Base-by-base conservation (phyloP, 2,113 vertebrate genomes). In the Lichenostomus cassidix region DNA sequence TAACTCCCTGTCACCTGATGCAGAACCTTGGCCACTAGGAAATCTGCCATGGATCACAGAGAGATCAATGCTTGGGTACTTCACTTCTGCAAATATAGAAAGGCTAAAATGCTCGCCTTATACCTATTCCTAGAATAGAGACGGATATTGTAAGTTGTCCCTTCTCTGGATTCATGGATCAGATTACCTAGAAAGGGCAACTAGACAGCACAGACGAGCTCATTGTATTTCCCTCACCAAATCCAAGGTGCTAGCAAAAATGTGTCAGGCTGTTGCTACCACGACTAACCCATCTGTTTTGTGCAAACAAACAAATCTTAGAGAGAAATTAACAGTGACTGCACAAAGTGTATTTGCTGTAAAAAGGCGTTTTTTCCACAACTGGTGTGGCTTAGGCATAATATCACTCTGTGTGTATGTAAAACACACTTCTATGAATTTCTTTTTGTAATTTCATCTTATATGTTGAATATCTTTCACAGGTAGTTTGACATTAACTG, bases 41-140 rank as follows among this genome's bases (percentile, higher is more conserved):
- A 94, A 95, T 82, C 85, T 92, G 87, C 62, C 92, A 94, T 58
- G 85, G 85, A 96, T 94, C 84, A 73, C 5, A 83, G 91, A 95
- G 91, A 97, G 94, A 90, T 96, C 92, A 95, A n/a, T 94, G 86
- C 92, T 92, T 29, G 84, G 87, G 65, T 83, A 82, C 63, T 93
- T 97, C 94, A 95, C 78, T 91, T 92, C 77, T 94, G 92, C 82
- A 96, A 97, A 97, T 97, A 97, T 92, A 98, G 98, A 97, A 98
- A 97, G 96, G 91, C 90, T 96, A 97, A 97, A 97, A 93, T 95
- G 94, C 96, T 97, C 50, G 11, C 83, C 96, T 97, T 96, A 96
- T 84, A 97, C 97, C 98, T 98, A 98, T 98, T 98, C 98, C 98
- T 97, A 98, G 98, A 98, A 98, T 98, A 98, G 98, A 98, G 97